A percentile compares a stretch with the other conserved stretches of the same genome.
Evolutionary conservation across 2,113 vertebrate genomes (phyloP).

Genomic region (Chaetops frenatus): DNA sequence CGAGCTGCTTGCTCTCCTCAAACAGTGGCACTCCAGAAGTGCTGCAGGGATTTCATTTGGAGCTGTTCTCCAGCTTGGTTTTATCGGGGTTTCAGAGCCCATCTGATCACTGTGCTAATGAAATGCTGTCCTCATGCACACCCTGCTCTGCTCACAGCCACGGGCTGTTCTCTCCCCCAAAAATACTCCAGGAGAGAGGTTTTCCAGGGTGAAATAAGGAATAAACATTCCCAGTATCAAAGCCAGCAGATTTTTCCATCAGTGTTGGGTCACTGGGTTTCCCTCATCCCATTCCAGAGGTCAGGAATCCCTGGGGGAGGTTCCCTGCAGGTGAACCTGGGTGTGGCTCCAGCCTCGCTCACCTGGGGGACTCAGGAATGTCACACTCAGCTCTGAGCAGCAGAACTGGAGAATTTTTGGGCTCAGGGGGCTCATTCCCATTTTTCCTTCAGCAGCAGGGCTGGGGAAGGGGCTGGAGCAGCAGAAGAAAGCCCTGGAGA

Average conservation of each 20-base stretch:
- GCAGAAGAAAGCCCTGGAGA: not conserved
- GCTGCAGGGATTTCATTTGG: not conserved
- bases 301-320: not conserved
- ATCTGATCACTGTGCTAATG: not conserved
- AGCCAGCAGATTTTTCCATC: not conserved
- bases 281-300: fast-evolving
- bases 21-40: not conserved
- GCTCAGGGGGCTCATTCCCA: not conserved
- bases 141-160: not conserved
- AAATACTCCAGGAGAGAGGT: not conserved
- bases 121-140: not conserved
- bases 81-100: not conserved
- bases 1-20: constrained; percentile 15
- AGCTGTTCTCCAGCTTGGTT: not conserved
- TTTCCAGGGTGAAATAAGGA: not conserved
- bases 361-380: too few relatives aligned
- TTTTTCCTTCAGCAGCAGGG: not conserved
- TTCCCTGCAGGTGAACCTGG: not conserved
- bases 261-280: not conserved
- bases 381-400: not conserved
- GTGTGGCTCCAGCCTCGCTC: not conserved
- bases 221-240: not conserved
- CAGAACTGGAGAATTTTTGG: not conserved
- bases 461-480: not conserved
- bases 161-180: not conserved